phyloP scores from a whole-genome alignment of 2,113 vertebrate genomes.

The Motacilla tschutschensis region DNA sequence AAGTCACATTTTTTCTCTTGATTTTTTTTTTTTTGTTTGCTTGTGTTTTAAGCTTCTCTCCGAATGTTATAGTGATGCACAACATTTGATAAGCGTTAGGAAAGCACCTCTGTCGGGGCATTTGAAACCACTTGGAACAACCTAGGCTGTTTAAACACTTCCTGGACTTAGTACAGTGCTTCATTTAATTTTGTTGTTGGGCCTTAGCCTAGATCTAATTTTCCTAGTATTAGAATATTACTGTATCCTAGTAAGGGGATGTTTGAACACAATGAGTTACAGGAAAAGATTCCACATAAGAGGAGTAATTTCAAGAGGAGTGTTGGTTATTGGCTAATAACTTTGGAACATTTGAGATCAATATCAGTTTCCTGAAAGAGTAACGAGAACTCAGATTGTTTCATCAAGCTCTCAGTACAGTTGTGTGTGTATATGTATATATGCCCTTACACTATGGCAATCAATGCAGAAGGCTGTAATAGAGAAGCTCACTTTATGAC shows the following conservation, averaged over 20 bases:
- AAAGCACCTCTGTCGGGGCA: neutral
- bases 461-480: neutral
- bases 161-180: neutral
- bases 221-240: neutral
- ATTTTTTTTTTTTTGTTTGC: neutral
- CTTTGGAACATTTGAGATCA: neutral
- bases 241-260: neutral
- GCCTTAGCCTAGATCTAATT: neutral
- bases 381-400: neutral
- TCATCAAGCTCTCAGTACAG: neutral
- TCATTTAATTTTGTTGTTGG: neutral
- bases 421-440: rapidly evolving
- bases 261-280: neutral
- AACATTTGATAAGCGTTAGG: neutral
- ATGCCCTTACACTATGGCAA: neutral
- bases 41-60: neutral
- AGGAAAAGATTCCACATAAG: neutral
- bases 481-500: neutral
- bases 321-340: neutral
- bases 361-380: rapidly evolving
- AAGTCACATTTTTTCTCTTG: slow-evolving; percentile 26
- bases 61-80: neutral
- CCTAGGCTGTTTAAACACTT: neutral
- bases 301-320: neutral
- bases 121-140: neutral